Conservation (phyloP, 2,888 invertebrate species). For the Atrina japonica region DNA sequence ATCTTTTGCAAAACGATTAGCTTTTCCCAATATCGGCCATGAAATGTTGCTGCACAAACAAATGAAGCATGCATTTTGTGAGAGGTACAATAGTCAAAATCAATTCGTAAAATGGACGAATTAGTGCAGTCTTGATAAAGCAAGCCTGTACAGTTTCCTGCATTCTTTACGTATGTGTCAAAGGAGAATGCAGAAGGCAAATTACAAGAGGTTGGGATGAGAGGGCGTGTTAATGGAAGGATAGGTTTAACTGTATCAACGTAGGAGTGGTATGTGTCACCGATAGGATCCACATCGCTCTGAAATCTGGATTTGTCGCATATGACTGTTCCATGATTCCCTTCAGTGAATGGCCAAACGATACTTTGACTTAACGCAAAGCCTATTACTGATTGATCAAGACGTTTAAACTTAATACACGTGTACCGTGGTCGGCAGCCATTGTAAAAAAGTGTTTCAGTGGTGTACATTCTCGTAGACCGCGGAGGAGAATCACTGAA, state of each 20-base stretch:
- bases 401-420: slow-evolving; percentile 62
- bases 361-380: slow-evolving; percentile 64
- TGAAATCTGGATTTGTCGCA: slow-evolving; percentile 61
- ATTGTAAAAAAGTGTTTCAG: slow-evolving; percentile 64
- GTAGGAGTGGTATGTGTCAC: slow-evolving; percentile 62
- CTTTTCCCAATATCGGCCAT: slow-evolving; percentile 69
- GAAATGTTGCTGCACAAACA: slow-evolving; percentile 64
- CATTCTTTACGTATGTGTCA: slow-evolving; percentile 54
- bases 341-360: slow-evolving; percentile 61
- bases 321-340: slow-evolving; percentile 46
- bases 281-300: slow-evolving; percentile 62
- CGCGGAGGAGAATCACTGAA: slow-evolving; percentile 56
- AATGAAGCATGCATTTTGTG: slow-evolving; percentile 42
- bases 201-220: slow-evolving; percentile 55
- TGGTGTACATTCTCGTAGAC: slow-evolving; percentile 57
- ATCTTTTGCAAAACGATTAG: slow-evolving; percentile 66
- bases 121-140: slow-evolving; percentile 66
- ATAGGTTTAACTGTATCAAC: slow-evolving; percentile 60
- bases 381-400: slow-evolving; percentile 58
- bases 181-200: slow-evolving; percentile 55
- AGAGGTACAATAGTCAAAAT: slow-evolving; percentile 52
- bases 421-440: slow-evolving; percentile 72
- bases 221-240: slow-evolving; percentile 43
- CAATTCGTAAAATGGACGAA: slow-evolving; percentile 57
- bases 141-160: slow-evolving; percentile 60